These are phyloP conservation scores for Mycetomoellerius zeteki DNA, from an alignment of 1,140 invertebrate genomes.

Conservation along the genomic window DNA sequence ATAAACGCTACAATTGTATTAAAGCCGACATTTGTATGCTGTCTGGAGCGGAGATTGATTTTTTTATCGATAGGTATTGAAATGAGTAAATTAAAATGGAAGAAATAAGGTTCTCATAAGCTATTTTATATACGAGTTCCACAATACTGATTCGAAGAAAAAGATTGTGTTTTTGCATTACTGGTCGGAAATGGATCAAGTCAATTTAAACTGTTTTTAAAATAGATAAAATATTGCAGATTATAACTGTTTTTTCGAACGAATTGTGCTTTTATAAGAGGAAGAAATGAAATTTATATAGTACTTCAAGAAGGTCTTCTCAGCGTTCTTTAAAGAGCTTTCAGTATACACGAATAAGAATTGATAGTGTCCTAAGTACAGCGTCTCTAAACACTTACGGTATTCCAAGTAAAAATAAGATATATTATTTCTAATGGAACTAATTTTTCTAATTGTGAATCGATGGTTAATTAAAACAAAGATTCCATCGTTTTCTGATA, in stretches of 20 bases:
- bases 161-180: not conserved
- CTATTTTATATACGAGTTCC: not conserved
- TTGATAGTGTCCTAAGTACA: not conserved
- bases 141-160: not conserved
- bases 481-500: not conserved
- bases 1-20: constrained; percentile 14
- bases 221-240: constrained; percentile 26
- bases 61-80: constrained; percentile 6
- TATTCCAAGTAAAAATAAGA: not conserved
- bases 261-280: not conserved
- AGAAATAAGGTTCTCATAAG: not conserved
- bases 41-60: constrained; percentile 22
- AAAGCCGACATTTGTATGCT: not conserved
- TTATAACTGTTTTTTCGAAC: not conserved
- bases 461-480: not conserved
- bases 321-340: constrained; percentile 2
- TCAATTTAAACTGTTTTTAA: not conserved
- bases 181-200: not conserved
- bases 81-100: not conserved
- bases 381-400: not conserved
- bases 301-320: not conserved
- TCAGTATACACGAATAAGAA: not conserved
- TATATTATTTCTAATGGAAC: not conserved
- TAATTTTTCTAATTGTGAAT: not conserved
- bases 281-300: constrained; percentile 6